phyloP scores from a whole-genome alignment of 2,113 vertebrate species.

The Elephantulus edwardii region DNA sequence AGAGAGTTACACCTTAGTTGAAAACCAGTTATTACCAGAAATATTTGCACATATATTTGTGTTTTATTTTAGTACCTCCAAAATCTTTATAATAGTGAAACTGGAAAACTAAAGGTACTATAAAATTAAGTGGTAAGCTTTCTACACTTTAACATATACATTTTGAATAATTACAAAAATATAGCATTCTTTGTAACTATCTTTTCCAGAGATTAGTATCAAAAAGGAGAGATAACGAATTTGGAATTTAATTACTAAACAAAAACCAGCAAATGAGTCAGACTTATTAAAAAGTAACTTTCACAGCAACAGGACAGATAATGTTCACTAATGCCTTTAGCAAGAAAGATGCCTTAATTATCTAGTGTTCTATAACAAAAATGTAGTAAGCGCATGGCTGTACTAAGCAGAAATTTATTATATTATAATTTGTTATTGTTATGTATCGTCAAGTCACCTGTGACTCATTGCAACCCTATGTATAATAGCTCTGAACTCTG shows the following conservation, averaged over 20 bases:
- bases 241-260: neutral
- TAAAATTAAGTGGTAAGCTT: neutral
- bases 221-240: neutral
- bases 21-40: slow-evolving; percentile 9
- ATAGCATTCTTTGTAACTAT: neutral
- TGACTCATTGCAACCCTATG: too few species aligned
- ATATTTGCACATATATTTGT: neutral
- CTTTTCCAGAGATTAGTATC: neutral
- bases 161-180: neutral
- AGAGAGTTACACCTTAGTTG: neutral
- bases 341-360: too few species aligned
- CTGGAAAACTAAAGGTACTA: neutral
- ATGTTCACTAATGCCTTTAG: neutral
- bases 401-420: too few species aligned
- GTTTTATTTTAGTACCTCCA: neutral
- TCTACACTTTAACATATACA: neutral
- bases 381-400: too few species aligned
- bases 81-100: slow-evolving; percentile 12
- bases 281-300: neutral
- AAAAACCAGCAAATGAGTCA: neutral
- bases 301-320: neutral
- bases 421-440: too few species aligned
- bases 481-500: too few species aligned
- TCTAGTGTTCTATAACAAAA: too few species aligned
- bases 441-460: too few species aligned